A percentile compares a stretch with the other conserved stretches of the same genome.
phyloP scores from a whole-genome alignment of 2,888 invertebrate genomes.

The Choristoneura rosaceana region DNA sequence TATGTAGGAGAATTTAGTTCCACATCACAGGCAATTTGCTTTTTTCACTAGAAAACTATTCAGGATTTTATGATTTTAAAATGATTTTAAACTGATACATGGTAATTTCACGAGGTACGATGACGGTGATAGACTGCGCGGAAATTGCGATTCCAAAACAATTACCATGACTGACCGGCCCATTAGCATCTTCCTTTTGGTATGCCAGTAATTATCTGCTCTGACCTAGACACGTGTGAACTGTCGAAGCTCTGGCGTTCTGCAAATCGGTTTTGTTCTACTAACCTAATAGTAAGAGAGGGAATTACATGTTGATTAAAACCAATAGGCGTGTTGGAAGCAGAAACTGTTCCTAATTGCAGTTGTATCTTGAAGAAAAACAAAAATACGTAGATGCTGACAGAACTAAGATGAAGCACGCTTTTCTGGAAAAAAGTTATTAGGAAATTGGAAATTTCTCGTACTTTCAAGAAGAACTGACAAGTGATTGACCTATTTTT shows the following conservation, averaged over 20 bases:
- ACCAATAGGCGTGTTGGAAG: too few relatives aligned
- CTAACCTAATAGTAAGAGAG: background rate
- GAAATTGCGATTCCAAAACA: constrained; percentile 36
- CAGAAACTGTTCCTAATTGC: too few relatives aligned
- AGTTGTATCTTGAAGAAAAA: too few relatives aligned
- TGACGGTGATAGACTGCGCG: constrained; percentile 19
- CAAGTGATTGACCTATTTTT: too few relatives aligned
- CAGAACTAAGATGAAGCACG: too few relatives aligned
- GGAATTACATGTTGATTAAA: background rate
- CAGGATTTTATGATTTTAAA: too few relatives aligned
- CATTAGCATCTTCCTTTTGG: constrained; percentile 37
- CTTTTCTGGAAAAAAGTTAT: too few relatives aligned
- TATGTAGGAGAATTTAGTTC: background rate
- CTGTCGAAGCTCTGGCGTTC: background rate
- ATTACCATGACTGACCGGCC: constrained; percentile 23
- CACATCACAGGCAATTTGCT: too few relatives aligned
- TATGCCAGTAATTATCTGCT: constrained; percentile 13
- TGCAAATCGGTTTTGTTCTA: background rate
- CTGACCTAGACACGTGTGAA: background rate
- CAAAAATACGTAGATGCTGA: too few relatives aligned
- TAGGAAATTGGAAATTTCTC: too few relatives aligned
- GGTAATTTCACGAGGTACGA: constrained; percentile 1
- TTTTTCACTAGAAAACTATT: too few relatives aligned
- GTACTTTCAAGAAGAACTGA: too few relatives aligned
- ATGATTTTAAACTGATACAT: background rate